Evolutionary conservation across 2,797 vertebrate genomes (phyloP).

Genomic region (Crocodylus rhombifer): DNA sequence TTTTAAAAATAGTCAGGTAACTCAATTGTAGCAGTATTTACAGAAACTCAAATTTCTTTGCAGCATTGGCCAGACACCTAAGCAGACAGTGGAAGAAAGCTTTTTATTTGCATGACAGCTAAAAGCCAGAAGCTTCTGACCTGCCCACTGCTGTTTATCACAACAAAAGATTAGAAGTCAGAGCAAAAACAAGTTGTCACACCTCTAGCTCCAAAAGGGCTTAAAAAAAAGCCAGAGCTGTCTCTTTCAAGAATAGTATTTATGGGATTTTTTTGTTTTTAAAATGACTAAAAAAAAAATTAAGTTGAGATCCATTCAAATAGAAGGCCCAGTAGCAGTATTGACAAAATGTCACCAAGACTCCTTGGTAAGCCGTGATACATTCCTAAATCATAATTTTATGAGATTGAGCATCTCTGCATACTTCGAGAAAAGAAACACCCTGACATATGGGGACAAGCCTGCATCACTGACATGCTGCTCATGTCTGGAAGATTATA

Average conservation of each 20-base stretch:
- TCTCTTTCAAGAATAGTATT: neutral
- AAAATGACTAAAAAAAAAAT: neutral
- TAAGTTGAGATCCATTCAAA: neutral
- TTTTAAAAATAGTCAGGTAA: neutral
- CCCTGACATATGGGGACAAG: neutral
- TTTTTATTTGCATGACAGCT: neutral
- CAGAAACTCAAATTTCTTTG: neutral
- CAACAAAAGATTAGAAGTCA: neutral
- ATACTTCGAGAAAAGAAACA: neutral
- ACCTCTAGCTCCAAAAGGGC: too few species aligned
- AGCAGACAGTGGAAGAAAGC: neutral
- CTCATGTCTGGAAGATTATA: neutral
- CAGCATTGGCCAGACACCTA: neutral
- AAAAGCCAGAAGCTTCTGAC: neutral
- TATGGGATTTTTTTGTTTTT: neutral
- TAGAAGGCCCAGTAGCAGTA: neutral
- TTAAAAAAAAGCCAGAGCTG: neutral
- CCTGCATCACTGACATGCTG: neutral
- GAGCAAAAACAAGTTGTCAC: neutral
- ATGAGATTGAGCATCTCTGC: neutral
- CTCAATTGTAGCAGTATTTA: fast-evolving
- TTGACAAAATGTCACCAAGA: neutral
- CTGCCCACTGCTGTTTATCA: neutral
- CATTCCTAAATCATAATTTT: neutral
- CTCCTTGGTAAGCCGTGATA: neutral